Evolutionary conservation across 2,113 vertebrate genomes (phyloP).

Genomic region (Malurus elegans): DNA sequence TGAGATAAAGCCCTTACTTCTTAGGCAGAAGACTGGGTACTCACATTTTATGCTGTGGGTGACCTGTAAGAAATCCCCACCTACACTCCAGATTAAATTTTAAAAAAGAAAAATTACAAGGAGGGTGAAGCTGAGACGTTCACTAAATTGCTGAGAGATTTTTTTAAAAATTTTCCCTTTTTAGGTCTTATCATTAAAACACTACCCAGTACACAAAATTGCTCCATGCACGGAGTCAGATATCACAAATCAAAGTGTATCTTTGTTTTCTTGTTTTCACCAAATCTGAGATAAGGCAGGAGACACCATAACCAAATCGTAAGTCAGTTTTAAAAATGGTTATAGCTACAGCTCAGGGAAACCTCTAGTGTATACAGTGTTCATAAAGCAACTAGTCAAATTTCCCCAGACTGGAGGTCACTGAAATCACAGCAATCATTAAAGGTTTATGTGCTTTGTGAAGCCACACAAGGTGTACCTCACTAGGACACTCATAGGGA

Average conservation of each 20-base stretch:
- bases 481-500: accelerated
- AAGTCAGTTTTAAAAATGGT: neutral
- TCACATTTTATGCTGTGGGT: neutral
- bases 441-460: neutral
- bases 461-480: neutral
- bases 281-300: neutral
- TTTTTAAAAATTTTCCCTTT: neutral
- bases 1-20: neutral
- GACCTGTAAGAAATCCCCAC: neutral
- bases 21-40: neutral
- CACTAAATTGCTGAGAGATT: neutral
- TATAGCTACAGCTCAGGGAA: neutral
- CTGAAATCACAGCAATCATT: neutral
- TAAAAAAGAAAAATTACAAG: neutral
- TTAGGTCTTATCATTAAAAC: neutral
- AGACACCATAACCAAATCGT: neutral
- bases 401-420: neutral
- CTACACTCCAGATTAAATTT: neutral
- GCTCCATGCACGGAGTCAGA: neutral
- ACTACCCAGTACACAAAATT: neutral
- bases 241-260: neutral
- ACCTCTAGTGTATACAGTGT: neutral
- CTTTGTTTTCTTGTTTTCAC: neutral
- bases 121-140: neutral
- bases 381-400: neutral